Evolutionary conservation across 2,797 vertebrate genomes (phyloP), one percentile per base, ranked within the genome.

Genomic region (Leuciscus waleckii): DNA sequence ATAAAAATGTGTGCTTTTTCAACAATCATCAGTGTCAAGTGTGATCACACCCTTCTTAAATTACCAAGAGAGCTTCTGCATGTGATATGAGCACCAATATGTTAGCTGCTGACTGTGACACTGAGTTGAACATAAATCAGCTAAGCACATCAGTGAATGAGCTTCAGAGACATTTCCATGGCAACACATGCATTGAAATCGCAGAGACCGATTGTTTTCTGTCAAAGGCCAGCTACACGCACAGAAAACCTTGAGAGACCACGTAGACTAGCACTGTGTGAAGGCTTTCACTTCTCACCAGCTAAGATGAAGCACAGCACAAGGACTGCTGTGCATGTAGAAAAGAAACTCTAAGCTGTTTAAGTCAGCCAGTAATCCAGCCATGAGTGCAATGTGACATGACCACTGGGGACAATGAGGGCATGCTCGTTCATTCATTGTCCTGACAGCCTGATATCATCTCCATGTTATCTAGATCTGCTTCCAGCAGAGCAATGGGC

Each of bases 111-210:
- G 71, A 77, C 54, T 69, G 79, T 76, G 58, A 81, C 71, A 68
- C 73, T 6, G 71, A 87, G 78, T 75, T 63, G 82, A 87, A 85
- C 78, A 76, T 81, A 85, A 83, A 87, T 73, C 76, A 80, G 76
- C 76, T 74, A 80, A 77, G 86, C 78, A 54, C 79, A 81, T 81
- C 82, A 54, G 63, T 81, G 78, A 81, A 84, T 76, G 65, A 93
- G 93, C 92, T 92, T 93, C 90, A 90, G 92, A 91, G 91, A 90
- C 91, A 94, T 95, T 93, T 92, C 95, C 95, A 96, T 96, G 93
- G 95, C 90, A 96, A 96, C 95, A 79, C 90, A 79, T 90, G 89
- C 86, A 91, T 91, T 87, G 92, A 93, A 94, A 93, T 93, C 90
- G 93, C 90, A 82, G 90, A 85, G 84, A 87, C 86, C 89, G 89